Conservation (phyloP, 2,797 vertebrate genomes). For the Enteromius paludinosus region DNA sequence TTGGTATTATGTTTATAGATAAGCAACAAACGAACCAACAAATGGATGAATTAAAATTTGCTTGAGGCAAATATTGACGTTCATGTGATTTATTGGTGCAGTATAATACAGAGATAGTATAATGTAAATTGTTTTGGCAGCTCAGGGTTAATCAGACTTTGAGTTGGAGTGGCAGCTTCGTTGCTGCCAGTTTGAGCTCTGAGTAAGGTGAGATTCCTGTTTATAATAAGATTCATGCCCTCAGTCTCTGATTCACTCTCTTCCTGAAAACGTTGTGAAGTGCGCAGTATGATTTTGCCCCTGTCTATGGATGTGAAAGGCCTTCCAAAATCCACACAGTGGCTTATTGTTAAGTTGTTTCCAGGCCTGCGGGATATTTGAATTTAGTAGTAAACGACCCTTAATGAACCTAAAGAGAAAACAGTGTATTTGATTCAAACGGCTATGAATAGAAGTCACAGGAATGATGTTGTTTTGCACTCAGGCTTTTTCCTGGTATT, state of each 20-base stretch:
- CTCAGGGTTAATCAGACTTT: not conserved
- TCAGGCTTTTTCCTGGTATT: not conserved
- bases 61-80: not conserved
- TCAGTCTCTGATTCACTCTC: not conserved
- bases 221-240: not conserved
- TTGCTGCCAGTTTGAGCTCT: not conserved
- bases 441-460: not conserved
- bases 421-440: not conserved
- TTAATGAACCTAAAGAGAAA: not conserved
- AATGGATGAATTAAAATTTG: not conserved
- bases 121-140: not conserved
- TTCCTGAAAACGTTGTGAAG: not conserved
- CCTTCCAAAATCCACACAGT: not conserved
- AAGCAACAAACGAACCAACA: not conserved
- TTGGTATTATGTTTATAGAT: not conserved
- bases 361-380: not conserved
- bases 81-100: not conserved
- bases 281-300: not conserved
- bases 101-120: not conserved
- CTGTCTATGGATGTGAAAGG: not conserved
- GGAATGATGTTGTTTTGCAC: not conserved
- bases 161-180: not conserved
- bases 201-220: constrained; percentile 9
- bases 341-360: not conserved
- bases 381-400: not conserved